phyloP scores from a whole-genome alignment of 2,888 invertebrate genomes.

The Melieria crassipennis region DNA sequence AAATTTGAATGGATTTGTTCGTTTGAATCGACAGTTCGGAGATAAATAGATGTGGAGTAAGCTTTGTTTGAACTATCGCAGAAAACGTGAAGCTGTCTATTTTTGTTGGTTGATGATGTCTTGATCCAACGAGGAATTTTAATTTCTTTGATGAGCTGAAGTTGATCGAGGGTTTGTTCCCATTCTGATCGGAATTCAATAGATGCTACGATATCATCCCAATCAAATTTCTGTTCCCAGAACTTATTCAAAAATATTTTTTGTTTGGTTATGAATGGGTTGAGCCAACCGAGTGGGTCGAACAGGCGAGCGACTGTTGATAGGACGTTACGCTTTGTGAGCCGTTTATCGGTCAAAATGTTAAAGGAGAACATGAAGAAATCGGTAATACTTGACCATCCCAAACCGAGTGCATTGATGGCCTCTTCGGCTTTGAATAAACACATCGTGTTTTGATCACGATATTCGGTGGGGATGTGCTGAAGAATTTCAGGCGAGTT shows the following conservation, averaged over 20 bases:
- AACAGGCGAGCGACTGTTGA: slow-evolving; percentile 20
- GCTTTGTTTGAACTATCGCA: slow-evolving; percentile 23
- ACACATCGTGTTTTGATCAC: slow-evolving; percentile 6
- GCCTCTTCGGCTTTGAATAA: slow-evolving; percentile 13
- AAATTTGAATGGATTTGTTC: slow-evolving; percentile 9
- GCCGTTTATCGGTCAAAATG: background rate
- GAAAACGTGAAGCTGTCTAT: slow-evolving; percentile 19
- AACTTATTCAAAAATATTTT: too few relatives aligned
- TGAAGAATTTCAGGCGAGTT: slow-evolving; percentile 4
- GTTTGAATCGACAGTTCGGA: slow-evolving; percentile 19
- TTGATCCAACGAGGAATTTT: slow-evolving; percentile 19
- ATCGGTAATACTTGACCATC: slow-evolving; percentile 12
- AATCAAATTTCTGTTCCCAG: too few relatives aligned
- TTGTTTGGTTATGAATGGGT: slow-evolving; percentile 8
- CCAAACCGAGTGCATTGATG: background rate
- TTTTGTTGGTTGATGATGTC: slow-evolving; percentile 7
- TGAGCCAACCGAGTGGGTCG: slow-evolving; percentile 15
- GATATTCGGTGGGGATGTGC: slow-evolving; percentile 1
- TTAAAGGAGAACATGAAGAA: background rate
- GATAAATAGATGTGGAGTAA: slow-evolving; percentile 22
- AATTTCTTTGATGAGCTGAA: slow-evolving; percentile 24
- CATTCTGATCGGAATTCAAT: background rate
- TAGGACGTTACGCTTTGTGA: slow-evolving; percentile 15
- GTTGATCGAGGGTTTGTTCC: slow-evolving; percentile 9
- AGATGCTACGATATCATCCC: slow-evolving; percentile 16